phyloP scores from a whole-genome alignment of 2,113 vertebrate genomes.

The Apodemus sylvaticus region DNA sequence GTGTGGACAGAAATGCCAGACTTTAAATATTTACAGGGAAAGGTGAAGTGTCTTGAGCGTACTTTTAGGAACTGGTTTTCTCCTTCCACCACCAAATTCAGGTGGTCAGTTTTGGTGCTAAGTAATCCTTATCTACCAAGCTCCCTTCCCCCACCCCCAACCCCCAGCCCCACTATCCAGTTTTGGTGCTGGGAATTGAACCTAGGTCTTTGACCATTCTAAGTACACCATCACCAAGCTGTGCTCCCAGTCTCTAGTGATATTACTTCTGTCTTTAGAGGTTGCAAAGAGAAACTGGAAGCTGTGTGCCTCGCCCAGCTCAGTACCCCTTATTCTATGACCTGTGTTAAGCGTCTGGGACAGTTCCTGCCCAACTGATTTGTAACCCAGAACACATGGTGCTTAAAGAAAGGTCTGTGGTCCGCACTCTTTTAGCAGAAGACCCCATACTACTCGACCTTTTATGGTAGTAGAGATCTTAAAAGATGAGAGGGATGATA shows the following conservation, averaged over 20 bases:
- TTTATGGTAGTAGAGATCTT: neutral
- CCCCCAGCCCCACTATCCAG: neutral
- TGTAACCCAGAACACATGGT: neutral
- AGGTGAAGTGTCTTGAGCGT: neutral
- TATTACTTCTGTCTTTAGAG: neutral
- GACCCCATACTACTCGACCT: neutral
- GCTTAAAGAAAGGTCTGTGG: neutral
- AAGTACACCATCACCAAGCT: neutral
- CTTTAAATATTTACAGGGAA: neutral
- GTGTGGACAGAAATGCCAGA: neutral
- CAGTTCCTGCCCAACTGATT: neutral
- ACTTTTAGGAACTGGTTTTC: neutral
- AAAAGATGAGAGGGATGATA: constrained; percentile 38
- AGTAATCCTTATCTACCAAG: neutral
- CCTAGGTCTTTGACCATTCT: neutral
- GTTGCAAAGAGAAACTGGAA: neutral
- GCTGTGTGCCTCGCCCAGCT: neutral
- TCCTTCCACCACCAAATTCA: neutral
- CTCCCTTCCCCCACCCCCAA: neutral
- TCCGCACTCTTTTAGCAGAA: neutral
- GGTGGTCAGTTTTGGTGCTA: neutral
- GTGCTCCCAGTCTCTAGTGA: neutral
- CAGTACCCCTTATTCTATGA: neutral
- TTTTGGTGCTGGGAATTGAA: neutral
- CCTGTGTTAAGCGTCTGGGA: neutral